phyloP scores from a whole-genome alignment of 1,140 invertebrate species.

The Drosophila simulans region DNA sequence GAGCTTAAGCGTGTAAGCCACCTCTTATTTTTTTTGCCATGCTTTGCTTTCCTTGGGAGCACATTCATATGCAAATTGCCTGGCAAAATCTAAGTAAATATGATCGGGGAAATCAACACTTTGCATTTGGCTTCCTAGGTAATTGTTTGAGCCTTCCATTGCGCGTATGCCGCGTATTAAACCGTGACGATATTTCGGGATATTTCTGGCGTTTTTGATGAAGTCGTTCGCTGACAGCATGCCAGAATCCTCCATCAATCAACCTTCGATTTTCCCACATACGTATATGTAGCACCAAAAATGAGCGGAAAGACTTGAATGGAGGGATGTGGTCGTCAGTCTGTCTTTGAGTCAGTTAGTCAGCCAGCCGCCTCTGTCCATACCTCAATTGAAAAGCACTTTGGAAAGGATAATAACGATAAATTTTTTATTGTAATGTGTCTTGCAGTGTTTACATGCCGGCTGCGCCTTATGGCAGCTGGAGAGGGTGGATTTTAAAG shows the following conservation, averaged over 20 bases:
- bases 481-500: slow-evolving; percentile 22
- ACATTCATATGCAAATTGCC: slow-evolving; percentile 73
- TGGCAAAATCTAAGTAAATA: slow-evolving; percentile 69
- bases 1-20: slow-evolving; percentile 59
- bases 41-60: slow-evolving; percentile 17
- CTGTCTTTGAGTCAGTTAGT: slow-evolving; percentile 44
- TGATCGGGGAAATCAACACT: slow-evolving; percentile 78
- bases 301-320: slow-evolving; percentile 3
- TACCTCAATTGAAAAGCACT: slow-evolving; percentile 81
- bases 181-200: slow-evolving; percentile 33
- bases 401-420: slow-evolving; percentile 77
- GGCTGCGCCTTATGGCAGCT: slow-evolving; percentile 50
- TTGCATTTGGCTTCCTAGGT: slow-evolving; percentile 23
- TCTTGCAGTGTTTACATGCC: slow-evolving; percentile 77
- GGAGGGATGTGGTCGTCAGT: slow-evolving; percentile 38
- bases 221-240: slow-evolving; percentile 67
- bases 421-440: slow-evolving; percentile 82
- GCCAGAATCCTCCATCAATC: slow-evolving; percentile 63
- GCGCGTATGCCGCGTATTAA: slow-evolving; percentile 52
- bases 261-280: slow-evolving; percentile 37
- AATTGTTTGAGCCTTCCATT: slow-evolving; percentile 57
- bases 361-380: slow-evolving; percentile 48
- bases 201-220: slow-evolving; percentile 57
- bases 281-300: slow-evolving; percentile 2
- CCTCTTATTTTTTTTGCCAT: background rate